phyloP scores from a whole-genome alignment of 2,888 invertebrate species.

The Drosophila setosimentum region DNA sequence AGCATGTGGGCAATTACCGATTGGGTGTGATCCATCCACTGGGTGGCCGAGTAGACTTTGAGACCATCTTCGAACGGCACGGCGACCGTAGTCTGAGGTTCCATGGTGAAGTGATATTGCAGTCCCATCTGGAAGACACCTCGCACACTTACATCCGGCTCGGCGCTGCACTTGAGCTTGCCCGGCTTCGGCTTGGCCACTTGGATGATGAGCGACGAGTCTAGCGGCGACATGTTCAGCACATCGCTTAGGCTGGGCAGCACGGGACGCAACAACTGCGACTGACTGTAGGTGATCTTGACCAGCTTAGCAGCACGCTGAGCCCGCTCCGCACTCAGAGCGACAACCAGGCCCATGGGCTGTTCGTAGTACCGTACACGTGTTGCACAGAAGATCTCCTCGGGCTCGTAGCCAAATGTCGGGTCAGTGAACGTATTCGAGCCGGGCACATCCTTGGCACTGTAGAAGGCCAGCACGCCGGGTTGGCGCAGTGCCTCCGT shows the following conservation, averaged over 20 bases:
- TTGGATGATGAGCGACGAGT: slow-evolving; percentile 66
- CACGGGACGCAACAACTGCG: slow-evolving; percentile 51
- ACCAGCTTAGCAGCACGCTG: slow-evolving; percentile 87
- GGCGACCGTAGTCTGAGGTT: slow-evolving; percentile 89
- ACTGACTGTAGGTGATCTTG: slow-evolving; percentile 85
- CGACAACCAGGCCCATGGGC: slow-evolving; percentile 91
- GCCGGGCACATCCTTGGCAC: slow-evolving; percentile 89
- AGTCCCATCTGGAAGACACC: slow-evolving; percentile 87
- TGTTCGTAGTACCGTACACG: slow-evolving; percentile 88
- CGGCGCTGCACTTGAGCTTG: slow-evolving; percentile 30
- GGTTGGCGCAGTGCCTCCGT: slow-evolving; percentile 87
- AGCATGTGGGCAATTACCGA: slow-evolving; percentile 87
- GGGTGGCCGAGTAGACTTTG: slow-evolving; percentile 88
- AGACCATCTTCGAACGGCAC: slow-evolving; percentile 90
- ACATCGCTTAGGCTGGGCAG: slow-evolving; percentile 86
- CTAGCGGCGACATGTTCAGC: slow-evolving; percentile 76
- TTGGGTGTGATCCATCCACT: slow-evolving; percentile 88
- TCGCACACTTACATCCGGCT: slow-evolving; percentile 54
- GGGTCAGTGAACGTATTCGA: slow-evolving; percentile 84
- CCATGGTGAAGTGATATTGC: slow-evolving; percentile 92
- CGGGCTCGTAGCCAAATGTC: slow-evolving; percentile 85
- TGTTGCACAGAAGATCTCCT: slow-evolving; percentile 83
- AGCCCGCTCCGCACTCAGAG: slow-evolving; percentile 87
- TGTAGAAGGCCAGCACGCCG: slow-evolving; percentile 88
- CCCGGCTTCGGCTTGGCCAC: slow-evolving; percentile 45